These are phyloP conservation scores for Eupithecia abbreviata DNA, from an alignment of 2,888 invertebrate species.

Conservation along the genomic window DNA sequence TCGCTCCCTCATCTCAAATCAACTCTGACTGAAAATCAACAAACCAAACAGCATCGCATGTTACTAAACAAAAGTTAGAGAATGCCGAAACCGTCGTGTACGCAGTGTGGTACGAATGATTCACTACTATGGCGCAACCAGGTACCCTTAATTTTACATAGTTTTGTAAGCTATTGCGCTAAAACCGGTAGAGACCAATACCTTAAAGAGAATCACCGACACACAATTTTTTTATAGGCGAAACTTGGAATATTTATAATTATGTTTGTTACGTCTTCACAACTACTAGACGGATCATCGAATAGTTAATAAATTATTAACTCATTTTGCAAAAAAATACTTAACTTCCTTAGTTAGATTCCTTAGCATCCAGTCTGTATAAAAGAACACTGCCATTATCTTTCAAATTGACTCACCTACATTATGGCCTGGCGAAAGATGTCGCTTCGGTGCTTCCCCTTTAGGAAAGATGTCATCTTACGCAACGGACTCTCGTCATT, in stretches of 20 bases:
- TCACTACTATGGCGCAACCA: conserved; percentile 90
- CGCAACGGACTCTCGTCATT: no score
- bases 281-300: neutral
- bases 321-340: no score
- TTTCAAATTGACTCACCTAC: no score
- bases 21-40: neutral
- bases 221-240: neutral
- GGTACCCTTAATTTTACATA: neutral
- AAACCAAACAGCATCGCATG: neutral
- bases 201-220: neutral
- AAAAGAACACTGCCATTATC: no score
- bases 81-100: conserved; percentile 86
- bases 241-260: no score
- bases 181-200: neutral
- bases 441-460: no score
- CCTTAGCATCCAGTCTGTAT: no score
- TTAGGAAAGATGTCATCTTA: no score
- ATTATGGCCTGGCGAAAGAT: no score
- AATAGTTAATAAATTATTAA: no score
- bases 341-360: no score
- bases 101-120: conserved; percentile 87
- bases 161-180: neutral
- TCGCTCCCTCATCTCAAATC: neutral
- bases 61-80: conserved; percentile 46
- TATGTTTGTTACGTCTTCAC: neutral